Evolutionary conservation across 2,888 invertebrate species (phyloP).

Genomic region (Plagiodera versicolora): DNA sequence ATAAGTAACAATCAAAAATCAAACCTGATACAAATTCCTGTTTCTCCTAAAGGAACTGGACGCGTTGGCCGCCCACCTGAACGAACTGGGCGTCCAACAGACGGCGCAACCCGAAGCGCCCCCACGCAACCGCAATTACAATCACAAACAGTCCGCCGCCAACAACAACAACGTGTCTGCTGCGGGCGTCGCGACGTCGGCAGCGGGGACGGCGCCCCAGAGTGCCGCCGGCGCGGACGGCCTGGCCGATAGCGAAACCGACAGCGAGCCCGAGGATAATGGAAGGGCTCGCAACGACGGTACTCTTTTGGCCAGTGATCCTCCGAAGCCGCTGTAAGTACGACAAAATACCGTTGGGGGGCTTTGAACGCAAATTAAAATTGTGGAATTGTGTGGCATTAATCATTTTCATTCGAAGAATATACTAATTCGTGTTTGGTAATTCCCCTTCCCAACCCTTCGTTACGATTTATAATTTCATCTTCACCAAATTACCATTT

Average conservation of each 20-base stretch:
- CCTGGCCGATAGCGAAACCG: slow-evolving; percentile 75
- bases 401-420: too few relatives aligned
- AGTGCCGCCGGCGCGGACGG: slow-evolving; percentile 62
- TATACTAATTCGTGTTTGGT: slow-evolving; percentile 10
- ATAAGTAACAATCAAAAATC: too few relatives aligned
- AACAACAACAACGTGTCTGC: slow-evolving; percentile 49
- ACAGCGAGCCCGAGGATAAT: slow-evolving; percentile 81
- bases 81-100: slow-evolving; percentile 82
- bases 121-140: slow-evolving; percentile 62
- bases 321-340: slow-evolving; percentile 94
- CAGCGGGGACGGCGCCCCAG: background rate
- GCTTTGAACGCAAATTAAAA: too few relatives aligned
- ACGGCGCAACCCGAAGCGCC: slow-evolving; percentile 68
- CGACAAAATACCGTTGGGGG: too few relatives aligned
- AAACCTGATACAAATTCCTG: background rate
- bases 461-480: background rate
- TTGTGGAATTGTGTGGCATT: too few relatives aligned
- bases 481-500: slow-evolving; percentile 8
- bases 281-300: slow-evolving; percentile 85
- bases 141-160: slow-evolving; percentile 44
- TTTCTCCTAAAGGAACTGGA: slow-evolving; percentile 81
- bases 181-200: slow-evolving; percentile 40
- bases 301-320: slow-evolving; percentile 92
- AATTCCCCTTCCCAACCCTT: slow-evolving; percentile 27
- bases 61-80: slow-evolving; percentile 92